phyloP scores from a whole-genome alignment of 2,797 vertebrate species.

The Ptychobarbus kaznakovi region DNA sequence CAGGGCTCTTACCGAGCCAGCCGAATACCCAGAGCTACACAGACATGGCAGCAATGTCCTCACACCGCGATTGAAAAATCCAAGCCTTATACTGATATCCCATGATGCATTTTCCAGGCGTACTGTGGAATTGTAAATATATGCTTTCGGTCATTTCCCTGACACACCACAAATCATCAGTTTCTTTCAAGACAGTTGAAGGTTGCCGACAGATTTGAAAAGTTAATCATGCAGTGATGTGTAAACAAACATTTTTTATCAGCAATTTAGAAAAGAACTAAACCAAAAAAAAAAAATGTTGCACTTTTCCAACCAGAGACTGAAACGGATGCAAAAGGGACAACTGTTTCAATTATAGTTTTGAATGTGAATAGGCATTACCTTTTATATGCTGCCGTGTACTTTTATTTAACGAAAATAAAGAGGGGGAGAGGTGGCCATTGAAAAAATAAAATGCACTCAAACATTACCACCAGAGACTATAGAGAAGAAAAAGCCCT shows the following conservation, averaged over 20 bases:
- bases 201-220: constrained; percentile 27
- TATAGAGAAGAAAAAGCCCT: constrained; percentile 47
- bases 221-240: background rate
- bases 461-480: constrained; percentile 39
- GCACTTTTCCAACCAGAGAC: background rate
- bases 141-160: constrained; percentile 10
- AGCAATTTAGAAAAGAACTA: background rate
- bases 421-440: constrained; percentile 19
- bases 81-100: constrained; percentile 45
- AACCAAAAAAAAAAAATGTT: background rate
- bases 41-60: constrained; percentile 46
- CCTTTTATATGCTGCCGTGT: constrained; percentile 29
- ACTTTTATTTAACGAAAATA: constrained; percentile 24
- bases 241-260: background rate
- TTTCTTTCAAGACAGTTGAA: constrained; percentile 11
- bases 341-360: constrained; percentile 31
- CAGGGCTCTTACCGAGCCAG: constrained; percentile 39
- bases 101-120: constrained; percentile 31
- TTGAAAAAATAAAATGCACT: constrained; percentile 32
- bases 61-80: constrained; percentile 43
- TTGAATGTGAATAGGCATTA: background rate
- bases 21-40: constrained; percentile 19
- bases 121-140: constrained; percentile 31
- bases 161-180: constrained; percentile 30
- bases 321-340: background rate